Percentiles rank a stretch among this genome's conserved stretches.
These are phyloP conservation scores for Cryptoblepharus egeriae DNA, from an alignment of 2,797 vertebrate genomes.

Conservation along the genomic window DNA sequence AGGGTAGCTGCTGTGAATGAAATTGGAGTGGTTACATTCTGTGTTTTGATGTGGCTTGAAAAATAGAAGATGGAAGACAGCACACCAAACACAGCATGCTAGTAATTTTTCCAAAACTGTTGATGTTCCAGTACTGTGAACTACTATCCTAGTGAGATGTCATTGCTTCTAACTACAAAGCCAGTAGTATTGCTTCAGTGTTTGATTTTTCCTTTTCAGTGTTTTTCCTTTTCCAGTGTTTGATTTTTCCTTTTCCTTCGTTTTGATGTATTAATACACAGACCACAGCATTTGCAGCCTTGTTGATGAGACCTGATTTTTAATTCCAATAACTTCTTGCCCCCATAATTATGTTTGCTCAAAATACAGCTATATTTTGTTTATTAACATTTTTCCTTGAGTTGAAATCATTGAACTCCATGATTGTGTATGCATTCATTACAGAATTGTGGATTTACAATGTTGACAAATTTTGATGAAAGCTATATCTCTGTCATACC, in stretches of 20 bases:
- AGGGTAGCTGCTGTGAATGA: constrained; percentile 69
- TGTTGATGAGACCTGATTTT: neutral
- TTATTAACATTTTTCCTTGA: neutral
- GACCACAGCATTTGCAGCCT: neutral
- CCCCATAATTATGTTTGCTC: neutral
- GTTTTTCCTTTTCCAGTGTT: constrained; percentile 32
- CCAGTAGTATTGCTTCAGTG: constrained; percentile 20
- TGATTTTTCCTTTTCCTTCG: neutral
- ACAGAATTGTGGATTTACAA: too few species aligned
- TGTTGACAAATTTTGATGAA: too few species aligned
- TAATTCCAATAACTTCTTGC: too few species aligned
- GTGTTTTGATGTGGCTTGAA: constrained; percentile 75
- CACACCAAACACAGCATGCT: constrained; percentile 70
- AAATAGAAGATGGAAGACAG: constrained; percentile 71
- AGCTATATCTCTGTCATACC: too few species aligned
- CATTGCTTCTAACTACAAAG: constrained; percentile 19
- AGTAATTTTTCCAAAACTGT: constrained; percentile 71
- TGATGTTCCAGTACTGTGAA: constrained; percentile 49
- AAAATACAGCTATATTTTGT: neutral
- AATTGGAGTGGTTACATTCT: constrained; percentile 72
- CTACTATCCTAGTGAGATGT: constrained; percentile 44
- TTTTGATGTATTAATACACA: neutral
- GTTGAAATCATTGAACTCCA: too few species aligned
- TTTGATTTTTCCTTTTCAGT: constrained; percentile 26
- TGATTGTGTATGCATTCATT: too few species aligned